phyloP scores from a whole-genome alignment of 2,888 invertebrate species.

The Sylvicola fuscatus region DNA sequence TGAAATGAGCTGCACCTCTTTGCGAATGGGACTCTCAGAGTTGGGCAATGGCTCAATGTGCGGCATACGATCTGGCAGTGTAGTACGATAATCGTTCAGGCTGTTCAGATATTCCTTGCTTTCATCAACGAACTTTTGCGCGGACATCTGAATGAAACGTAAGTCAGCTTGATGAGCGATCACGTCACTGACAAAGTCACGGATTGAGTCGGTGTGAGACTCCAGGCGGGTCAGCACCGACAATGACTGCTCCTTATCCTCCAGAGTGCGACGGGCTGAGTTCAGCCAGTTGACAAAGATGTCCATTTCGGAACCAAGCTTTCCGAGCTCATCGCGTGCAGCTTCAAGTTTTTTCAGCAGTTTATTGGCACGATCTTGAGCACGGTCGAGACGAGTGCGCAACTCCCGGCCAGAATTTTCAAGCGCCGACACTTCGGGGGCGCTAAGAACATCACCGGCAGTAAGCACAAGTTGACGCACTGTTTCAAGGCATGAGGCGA shows the following conservation, averaged over 20 bases:
- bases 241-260: conserved; percentile 67
- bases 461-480: conserved; percentile 76
- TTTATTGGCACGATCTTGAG: conserved; percentile 59
- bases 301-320: conserved; percentile 63
- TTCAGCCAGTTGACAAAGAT: conserved; percentile 73
- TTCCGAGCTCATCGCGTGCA: conserved; percentile 72
- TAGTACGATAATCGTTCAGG: conserved; percentile 73
- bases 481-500: conserved; percentile 72
- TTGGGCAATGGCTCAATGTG: conserved; percentile 51
- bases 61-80: conserved; percentile 60
- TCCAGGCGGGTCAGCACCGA: conserved; percentile 53
- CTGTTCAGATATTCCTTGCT: conserved; percentile 73
- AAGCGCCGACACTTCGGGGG: conserved; percentile 71
- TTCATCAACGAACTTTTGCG: conserved; percentile 90
- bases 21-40: conserved; percentile 53
- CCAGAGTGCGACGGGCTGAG: conserved; percentile 53
- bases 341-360: conserved; percentile 53
- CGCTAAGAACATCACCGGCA: conserved; percentile 77
- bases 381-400: conserved; percentile 62
- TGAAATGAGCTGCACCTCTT: conserved; percentile 56
- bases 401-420: conserved; percentile 73
- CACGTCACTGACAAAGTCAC: conserved; percentile 80
- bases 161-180: conserved; percentile 92
- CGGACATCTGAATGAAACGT: conserved; percentile 87
- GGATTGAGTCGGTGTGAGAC: conserved; percentile 54